phyloP scores from a whole-genome alignment of 2,113 vertebrate species.

The Anguilla japonica region DNA sequence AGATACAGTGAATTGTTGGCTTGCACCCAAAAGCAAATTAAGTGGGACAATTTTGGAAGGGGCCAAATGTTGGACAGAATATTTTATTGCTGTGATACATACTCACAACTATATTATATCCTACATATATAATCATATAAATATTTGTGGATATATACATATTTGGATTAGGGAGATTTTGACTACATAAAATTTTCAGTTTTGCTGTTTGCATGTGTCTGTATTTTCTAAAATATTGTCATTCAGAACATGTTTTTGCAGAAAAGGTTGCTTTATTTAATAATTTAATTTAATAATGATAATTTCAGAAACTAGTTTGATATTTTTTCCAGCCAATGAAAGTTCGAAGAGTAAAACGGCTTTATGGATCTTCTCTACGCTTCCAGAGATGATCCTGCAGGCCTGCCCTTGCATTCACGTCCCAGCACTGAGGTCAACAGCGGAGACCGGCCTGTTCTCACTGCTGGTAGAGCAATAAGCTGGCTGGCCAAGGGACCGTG shows the following conservation, averaged over 20 bases:
- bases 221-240: no score
- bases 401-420: not conserved
- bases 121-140: not conserved
- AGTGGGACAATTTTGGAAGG: not conserved
- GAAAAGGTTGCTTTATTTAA: not conserved
- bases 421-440: not conserved
- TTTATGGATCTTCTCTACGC: not conserved
- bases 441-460: not conserved
- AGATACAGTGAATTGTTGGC: not conserved
- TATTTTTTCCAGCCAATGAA: not conserved
- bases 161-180: not conserved
- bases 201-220: not conserved
- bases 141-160: not conserved
- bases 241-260: no score
- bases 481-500: not conserved
- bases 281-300: no score
- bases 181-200: no score
- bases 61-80: not conserved
- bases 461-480: not conserved
- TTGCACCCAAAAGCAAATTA: not conserved
- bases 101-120: no score
- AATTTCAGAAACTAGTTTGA: not conserved
- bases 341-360: not conserved
- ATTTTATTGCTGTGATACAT: not conserved
- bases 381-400: not conserved